Evolutionary conservation across 2,113 vertebrate species (phyloP).

Genomic region (Myodes glareolus): DNA sequence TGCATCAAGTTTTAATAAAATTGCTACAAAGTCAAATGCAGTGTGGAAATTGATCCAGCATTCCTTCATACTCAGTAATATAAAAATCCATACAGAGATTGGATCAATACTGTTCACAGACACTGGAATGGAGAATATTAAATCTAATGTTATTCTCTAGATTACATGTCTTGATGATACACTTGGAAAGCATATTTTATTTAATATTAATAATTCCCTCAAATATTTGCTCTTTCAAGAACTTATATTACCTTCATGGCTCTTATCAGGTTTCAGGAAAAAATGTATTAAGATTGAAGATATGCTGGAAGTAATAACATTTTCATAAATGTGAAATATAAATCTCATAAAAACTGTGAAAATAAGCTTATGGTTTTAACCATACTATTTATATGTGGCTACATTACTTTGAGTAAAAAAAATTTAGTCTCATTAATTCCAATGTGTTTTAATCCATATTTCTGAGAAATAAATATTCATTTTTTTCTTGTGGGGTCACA

Average conservation of each 20-base stretch:
- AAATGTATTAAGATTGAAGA: constrained; percentile 79
- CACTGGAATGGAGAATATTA: constrained; percentile 46
- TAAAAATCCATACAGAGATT: constrained; percentile 17
- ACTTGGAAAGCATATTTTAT: constrained; percentile 71
- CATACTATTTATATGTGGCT: constrained; percentile 25
- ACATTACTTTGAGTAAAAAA: constrained; percentile 26
- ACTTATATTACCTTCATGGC: constrained; percentile 75
- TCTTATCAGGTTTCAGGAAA: constrained; percentile 71
- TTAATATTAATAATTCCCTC: constrained; percentile 77
- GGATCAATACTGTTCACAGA: constrained; percentile 17
- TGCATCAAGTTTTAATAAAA: constrained; percentile 61
- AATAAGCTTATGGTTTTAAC: constrained; percentile 13
- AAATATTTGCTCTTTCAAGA: constrained; percentile 75
- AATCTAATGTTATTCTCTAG: constrained; percentile 59
- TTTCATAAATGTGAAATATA: constrained; percentile 74
- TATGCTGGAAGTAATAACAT: constrained; percentile 73
- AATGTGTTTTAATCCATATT: background rate
- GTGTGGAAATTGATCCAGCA: background rate
- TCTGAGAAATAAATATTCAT: constrained; percentile 5
- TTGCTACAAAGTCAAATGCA: constrained; percentile 30
- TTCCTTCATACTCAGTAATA: constrained; percentile 31
- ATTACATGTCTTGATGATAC: constrained; percentile 67
- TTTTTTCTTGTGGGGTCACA: background rate
- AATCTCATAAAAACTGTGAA: constrained; percentile 57
- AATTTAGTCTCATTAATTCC: background rate